Conservation (phyloP, 1,140 invertebrate species). For the Mactra quadrangularis region DNA sequence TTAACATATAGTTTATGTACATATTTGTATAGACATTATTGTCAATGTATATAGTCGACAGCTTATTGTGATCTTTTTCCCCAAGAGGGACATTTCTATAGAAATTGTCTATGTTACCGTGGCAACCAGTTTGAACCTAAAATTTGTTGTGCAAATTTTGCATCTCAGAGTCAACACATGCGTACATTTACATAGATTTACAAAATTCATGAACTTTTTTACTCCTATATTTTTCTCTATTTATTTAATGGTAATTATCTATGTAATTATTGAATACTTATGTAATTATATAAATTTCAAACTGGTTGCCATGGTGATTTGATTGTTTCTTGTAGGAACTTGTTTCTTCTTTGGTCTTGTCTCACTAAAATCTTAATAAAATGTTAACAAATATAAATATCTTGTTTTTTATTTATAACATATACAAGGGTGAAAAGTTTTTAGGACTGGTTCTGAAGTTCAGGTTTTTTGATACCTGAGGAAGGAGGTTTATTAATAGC, state of each 20-base stretch:
- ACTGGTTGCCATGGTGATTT: conserved; percentile 51
- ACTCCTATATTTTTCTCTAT: too few species aligned
- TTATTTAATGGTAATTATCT: too few species aligned
- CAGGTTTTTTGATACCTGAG: too few species aligned
- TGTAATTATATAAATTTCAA: conserved; percentile 8
- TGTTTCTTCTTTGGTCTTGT: conserved; percentile 45
- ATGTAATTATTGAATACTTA: too few species aligned
- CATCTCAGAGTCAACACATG: too few species aligned
- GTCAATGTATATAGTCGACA: conserved; percentile 44
- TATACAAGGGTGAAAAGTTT: too few species aligned
- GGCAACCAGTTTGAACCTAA: conserved; percentile 30
- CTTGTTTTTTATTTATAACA: conserved; percentile 32
- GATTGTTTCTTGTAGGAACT: conserved; percentile 51
- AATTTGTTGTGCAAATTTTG: not conserved
- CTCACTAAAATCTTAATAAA: conserved; percentile 59
- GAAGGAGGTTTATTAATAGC: too few species aligned
- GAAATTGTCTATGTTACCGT: conserved; percentile 38
- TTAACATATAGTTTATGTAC: conserved; percentile 38
- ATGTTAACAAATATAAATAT: conserved; percentile 55
- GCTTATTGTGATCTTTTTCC: conserved; percentile 59
- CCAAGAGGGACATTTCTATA: conserved; percentile 50
- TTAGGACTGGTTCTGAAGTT: too few species aligned
- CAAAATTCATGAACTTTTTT: too few species aligned
- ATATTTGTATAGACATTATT: conserved; percentile 52
- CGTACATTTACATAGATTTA: too few species aligned